A percentile compares a stretch with the other conserved stretches of the same genome.
These are phyloP conservation scores for Idaea straminata DNA, from an alignment of 2,888 invertebrate species.

Conservation along the genomic window DNA sequence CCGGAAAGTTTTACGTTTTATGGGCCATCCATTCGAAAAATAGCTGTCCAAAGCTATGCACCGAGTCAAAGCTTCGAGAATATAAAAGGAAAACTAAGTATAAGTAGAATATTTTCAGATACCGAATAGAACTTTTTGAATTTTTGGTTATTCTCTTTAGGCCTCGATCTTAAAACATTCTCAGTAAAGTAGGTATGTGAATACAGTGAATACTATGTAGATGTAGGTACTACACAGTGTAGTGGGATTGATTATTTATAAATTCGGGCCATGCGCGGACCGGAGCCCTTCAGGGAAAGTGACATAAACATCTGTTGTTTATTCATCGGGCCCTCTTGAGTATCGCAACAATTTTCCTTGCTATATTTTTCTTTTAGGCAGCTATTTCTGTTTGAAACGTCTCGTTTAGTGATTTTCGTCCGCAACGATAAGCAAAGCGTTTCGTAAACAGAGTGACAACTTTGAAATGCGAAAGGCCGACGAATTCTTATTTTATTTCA, in stretches of 20 bases:
- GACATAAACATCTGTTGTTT: constrained; percentile 65
- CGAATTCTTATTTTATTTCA: constrained; percentile 9
- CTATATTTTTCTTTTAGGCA: constrained; percentile 38
- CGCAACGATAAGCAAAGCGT: constrained; percentile 25
- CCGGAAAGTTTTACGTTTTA: background rate
- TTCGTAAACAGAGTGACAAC: constrained; percentile 17
- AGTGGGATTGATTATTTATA: constrained; percentile 54
- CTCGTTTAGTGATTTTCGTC: constrained; percentile 29
- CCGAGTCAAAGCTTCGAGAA: constrained; percentile 9
- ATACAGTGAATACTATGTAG: background rate
- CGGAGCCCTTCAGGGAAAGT: constrained; percentile 36
- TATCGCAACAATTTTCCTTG: constrained; percentile 42
- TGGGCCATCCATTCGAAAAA: constrained; percentile 6
- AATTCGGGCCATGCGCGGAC: constrained; percentile 43
- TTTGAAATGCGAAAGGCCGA: constrained; percentile 10
- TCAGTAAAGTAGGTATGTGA: background rate
- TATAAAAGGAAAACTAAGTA: constrained; percentile 6
- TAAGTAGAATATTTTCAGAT: constrained; percentile 11
- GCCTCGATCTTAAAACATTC: background rate
- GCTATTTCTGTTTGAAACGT: constrained; percentile 32
- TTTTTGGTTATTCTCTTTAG: background rate
- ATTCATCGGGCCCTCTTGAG: constrained; percentile 54
- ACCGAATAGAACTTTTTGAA: constrained; percentile 7
- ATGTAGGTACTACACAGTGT: constrained; percentile 6
- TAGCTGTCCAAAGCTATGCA: constrained; percentile 10